Evolutionary conservation across 2,797 vertebrate genomes (phyloP).

Genomic region (Chelonia mydas): DNA sequence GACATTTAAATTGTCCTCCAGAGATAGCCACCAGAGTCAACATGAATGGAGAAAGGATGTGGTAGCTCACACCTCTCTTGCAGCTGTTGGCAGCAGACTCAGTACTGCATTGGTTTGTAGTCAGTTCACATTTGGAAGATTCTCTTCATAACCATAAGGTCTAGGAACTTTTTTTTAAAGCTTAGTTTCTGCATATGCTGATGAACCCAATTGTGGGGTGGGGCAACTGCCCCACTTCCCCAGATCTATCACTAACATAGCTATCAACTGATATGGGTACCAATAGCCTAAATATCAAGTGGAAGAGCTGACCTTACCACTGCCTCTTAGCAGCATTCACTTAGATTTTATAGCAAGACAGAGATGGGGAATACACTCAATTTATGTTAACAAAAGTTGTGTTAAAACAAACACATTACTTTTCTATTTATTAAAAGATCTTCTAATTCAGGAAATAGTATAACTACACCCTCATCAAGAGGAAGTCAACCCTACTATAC

Average conservation of each 20-base stretch:
- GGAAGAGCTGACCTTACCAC: accelerated
- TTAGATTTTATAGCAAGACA: not conserved
- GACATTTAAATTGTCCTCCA: not conserved
- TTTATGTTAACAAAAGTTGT: not conserved
- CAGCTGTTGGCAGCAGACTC: accelerated
- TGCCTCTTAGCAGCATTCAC: not conserved
- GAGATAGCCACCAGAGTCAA: not conserved
- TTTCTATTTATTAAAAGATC: not conserved
- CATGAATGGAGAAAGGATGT: not conserved
- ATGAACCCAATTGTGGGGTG: not conserved
- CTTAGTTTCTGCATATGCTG: not conserved
- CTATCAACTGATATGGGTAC: not conserved
- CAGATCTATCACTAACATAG: not conserved
- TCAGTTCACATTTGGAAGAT: not conserved
- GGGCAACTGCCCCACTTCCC: not conserved
- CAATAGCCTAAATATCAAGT: not conserved
- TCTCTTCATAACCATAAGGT: not conserved
- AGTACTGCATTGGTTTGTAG: not conserved
- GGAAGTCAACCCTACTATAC: not conserved
- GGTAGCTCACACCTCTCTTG: not conserved
- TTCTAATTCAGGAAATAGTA: not conserved
- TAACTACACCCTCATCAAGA: not conserved
- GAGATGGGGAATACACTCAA: not conserved
- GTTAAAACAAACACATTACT: not conserved
- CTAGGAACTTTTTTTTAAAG: not conserved